A percentile compares a stretch with the other conserved stretches of the same genome.
These are phyloP conservation scores for Epinephelus moara DNA, from an alignment of 2,113 vertebrate genomes.

Conservation along the genomic window DNA sequence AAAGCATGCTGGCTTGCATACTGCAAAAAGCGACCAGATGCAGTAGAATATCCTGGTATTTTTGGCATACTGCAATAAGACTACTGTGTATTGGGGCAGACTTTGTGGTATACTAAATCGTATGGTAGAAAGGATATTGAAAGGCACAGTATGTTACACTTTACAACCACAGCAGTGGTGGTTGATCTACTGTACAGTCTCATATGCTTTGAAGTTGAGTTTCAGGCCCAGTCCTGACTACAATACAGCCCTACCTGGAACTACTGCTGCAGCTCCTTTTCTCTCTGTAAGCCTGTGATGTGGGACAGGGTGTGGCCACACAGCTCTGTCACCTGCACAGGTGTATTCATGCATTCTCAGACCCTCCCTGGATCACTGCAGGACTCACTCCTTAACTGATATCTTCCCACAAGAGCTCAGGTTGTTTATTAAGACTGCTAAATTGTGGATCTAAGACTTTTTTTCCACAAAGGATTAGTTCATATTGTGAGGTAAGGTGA, in stretches of 20 bases:
- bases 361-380: constrained; percentile 24
- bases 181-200: neutral
- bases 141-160: too few relatives aligned
- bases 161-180: neutral
- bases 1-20: too few relatives aligned
- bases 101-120: too few relatives aligned
- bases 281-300: constrained; percentile 10
- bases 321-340: constrained; percentile 42
- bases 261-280: constrained; percentile 1
- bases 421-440: neutral
- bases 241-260: neutral
- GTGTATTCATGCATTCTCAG: constrained; percentile 28
- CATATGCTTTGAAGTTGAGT: neutral
- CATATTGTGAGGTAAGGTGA: constrained; percentile 16
- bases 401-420: neutral
- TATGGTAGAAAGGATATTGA: too few relatives aligned
- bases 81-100: too few relatives aligned
- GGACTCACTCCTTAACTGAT: neutral
- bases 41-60: too few relatives aligned
- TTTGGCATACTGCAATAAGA: too few relatives aligned
- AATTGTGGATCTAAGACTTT: constrained; percentile 2
- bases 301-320: constrained; percentile 59
- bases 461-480: neutral
- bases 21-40: too few relatives aligned
- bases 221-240: neutral